Base-by-base conservation (phyloP, 2,888 invertebrate genomes). In the Octodonta nipae region DNA sequence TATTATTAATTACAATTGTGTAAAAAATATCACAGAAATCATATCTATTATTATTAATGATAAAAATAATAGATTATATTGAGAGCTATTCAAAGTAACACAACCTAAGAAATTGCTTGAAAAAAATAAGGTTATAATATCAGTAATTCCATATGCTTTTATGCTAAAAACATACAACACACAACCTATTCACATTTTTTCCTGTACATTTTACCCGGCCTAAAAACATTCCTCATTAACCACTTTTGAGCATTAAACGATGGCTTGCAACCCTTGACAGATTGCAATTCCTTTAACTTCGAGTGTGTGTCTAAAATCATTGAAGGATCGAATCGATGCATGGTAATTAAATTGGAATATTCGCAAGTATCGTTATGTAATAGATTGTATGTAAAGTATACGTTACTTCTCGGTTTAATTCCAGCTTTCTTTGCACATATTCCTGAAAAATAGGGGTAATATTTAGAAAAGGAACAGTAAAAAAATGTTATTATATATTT, bases 391-490 rank as follows among this genome's bases (percentile, higher is more conserved):
- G 44, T 45, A 20, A 49, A 49, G 14, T 37, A 30, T 3, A 31
- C 32, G 26, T 40, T 39, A 32, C 44, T 36, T 6, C 33, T 34
- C 2, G 43, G 41, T n/a, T 26, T 32, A 6, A 46, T 33, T 6
- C 34, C 34, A 4, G 42, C 40, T 22, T 44, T 43, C 13, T 36
- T 41, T 3, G 47, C 40, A 32, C 49, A 49, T 13, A 49, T 46
- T n/a, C 49, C 47, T 47, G 27, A 20, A 43, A 40, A 15, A 7
- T 4, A 20, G 17, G 6, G 28, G 27, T 3, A 8, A 13, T 10
- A 8, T 4, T 29, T 28, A 11, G n/a, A n/a, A n/a, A n/a, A n/a
- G n/a, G n/a, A n/a, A n/a, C n/a, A n/a, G n/a, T n/a, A n/a, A n/a
- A n/a, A n/a, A n/a, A n/a, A n/a, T n/a, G n/a, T n/a, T n/a, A n/a